A percentile compares a stretch with the other conserved stretches of the same genome.
Evolutionary conservation across 2,888 invertebrate genomes (phyloP).

Genomic region (Hypolimnas misippus): DNA sequence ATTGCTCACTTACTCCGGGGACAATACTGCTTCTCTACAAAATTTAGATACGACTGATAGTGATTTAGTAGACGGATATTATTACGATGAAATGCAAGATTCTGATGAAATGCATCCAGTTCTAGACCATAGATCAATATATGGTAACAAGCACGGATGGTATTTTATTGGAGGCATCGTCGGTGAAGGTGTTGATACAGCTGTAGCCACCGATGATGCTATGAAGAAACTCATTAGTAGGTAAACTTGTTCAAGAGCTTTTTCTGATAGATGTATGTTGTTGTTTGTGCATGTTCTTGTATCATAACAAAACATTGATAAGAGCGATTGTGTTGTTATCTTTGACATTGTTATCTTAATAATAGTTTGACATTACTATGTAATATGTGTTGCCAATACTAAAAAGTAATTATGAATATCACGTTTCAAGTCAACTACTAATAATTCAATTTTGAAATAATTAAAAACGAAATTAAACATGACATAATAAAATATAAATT

Average conservation of each 20-base stretch:
- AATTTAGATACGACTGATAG: slow-evolving; percentile 56
- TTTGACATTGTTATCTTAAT: slow-evolving; percentile 13
- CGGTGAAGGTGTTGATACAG: slow-evolving; percentile 86
- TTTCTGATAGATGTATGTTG: slow-evolving; percentile 34
- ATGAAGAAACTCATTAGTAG: slow-evolving; percentile 91
- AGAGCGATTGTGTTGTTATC: slow-evolving; percentile 23
- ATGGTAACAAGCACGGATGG: slow-evolving; percentile 91
- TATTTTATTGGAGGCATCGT: slow-evolving; percentile 92
- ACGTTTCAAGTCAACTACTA: slow-evolving; percentile 9
- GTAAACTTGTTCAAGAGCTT: slow-evolving; percentile 82
- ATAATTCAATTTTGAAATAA: neutral
- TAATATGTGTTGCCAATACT: slow-evolving; percentile 4
- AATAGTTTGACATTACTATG: slow-evolving; percentile 18
- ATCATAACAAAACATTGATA: slow-evolving; percentile 21
- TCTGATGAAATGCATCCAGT: slow-evolving; percentile 85
- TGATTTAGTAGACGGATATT: slow-evolving; percentile 70
- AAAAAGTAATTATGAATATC: slow-evolving; percentile 16
- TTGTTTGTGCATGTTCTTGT: neutral
- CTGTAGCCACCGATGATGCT: slow-evolving; percentile 87
- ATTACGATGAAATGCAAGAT: slow-evolving; percentile 69
- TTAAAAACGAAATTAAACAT: neutral
- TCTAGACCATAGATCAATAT: slow-evolving; percentile 85
- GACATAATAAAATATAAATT: no score
- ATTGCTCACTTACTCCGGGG: slow-evolving; percentile 66
- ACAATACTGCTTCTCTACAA: slow-evolving; percentile 51